phyloP scores from a whole-genome alignment of 2,888 invertebrate genomes.

The Coelogynopora nodosa region DNA sequence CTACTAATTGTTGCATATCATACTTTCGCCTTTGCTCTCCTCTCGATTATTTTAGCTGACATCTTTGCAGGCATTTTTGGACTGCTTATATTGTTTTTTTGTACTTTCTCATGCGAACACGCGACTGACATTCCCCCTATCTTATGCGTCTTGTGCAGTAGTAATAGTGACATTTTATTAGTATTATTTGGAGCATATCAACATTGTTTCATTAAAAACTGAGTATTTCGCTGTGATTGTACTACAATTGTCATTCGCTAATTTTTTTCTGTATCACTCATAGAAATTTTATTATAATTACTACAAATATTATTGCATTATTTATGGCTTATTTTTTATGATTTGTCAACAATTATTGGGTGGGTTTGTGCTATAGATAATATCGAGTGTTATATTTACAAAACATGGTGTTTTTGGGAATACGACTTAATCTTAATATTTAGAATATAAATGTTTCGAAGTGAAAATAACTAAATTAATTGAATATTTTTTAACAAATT shows the following conservation, averaged over 20 bases:
- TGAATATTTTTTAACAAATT: too few species aligned
- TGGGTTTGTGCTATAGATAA: too few species aligned
- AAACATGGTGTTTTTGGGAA: too few species aligned
- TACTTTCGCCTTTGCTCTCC: neutral
- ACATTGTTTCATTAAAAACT: neutral
- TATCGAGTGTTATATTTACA: too few species aligned
- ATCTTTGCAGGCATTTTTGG: neutral
- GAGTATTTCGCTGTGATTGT: neutral
- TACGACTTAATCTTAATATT: too few species aligned
- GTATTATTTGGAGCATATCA: too few species aligned
- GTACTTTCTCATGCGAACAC: neutral
- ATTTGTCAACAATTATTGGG: neutral
- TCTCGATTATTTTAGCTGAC: neutral
- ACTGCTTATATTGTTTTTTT: neutral
- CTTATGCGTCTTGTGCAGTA: too few species aligned
- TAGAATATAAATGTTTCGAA: too few species aligned
- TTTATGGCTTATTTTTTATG: neutral
- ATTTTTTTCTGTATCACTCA: slow-evolving; percentile 22
- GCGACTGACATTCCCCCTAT: too few species aligned
- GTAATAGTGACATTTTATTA: too few species aligned
- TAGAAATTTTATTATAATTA: slow-evolving; percentile 22
- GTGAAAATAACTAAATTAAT: too few species aligned
- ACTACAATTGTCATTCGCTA: neutral
- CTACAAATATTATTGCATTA: neutral
- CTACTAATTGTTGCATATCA: too few species aligned